Evolutionary conservation across 2,888 invertebrate genomes (phyloP), one percentile per base, ranked within the genome.

Genomic region (Alloscopus bannaensis): DNA sequence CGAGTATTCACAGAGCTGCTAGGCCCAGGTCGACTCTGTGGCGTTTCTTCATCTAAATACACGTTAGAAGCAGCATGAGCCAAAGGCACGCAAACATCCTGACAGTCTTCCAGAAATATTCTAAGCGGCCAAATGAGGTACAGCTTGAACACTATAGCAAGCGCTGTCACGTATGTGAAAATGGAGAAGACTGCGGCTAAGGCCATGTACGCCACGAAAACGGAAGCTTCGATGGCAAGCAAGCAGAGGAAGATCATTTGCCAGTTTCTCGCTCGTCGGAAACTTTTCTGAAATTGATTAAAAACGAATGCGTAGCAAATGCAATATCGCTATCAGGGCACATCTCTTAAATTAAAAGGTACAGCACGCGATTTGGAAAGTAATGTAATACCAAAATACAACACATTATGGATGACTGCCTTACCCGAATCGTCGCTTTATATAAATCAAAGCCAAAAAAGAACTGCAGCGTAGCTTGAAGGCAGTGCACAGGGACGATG

Each of bases 381-480:
- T n/a, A n/a, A n/a, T n/a, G n/a, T n/a, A n/a, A n/a, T n/a, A n/a
- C n/a, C n/a, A n/a, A n/a, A n/a, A n/a, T n/a, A n/a, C n/a, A n/a
- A n/a, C n/a, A n/a, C n/a, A n/a, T n/a, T n/a, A 36, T 36, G 36
- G 36, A 36, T 36, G 36, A 36, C 13, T 36, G 8, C 13, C 20
- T 52, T 76, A 76, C 76, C 50, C 57, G 55, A 8, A 78, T 50
- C 3, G 55, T 55, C 0, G 71, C 78, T 28, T 78, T 78, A 52
- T 71, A 57, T n/a, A 78, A 24, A 59, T 78, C 78, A 50, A 78
- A 78, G 3, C 78, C 78, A 71, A 60, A 71, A 45, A 78, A 78
- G 50, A 78, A 78, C 20, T 78, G 78, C 26, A 78, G 50, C 11
- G 78, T 78, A 3, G 71, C 59, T 55, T 78, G 78, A 36, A 78